A percentile compares a stretch with the other conserved stretches of the same genome.
Evolutionary conservation across 2,797 vertebrate genomes (phyloP).

Genomic region (Hydrocynus forskahlii): DNA sequence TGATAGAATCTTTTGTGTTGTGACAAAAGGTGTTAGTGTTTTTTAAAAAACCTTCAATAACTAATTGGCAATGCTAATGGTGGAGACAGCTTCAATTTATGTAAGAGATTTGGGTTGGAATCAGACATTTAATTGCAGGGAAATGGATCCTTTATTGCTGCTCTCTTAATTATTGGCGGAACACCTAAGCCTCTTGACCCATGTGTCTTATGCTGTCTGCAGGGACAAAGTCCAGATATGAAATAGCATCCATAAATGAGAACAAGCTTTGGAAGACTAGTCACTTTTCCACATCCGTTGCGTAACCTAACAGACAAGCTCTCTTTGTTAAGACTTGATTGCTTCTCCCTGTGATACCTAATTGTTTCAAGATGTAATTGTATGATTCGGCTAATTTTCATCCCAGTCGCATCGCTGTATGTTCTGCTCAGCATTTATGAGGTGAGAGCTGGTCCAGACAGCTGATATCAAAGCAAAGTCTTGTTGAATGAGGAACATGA

Average conservation of each 20-base stretch:
- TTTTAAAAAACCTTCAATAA: background rate
- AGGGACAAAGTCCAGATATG: conserved; percentile 48
- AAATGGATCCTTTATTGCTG: background rate
- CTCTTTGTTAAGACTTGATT: conserved; percentile 55
- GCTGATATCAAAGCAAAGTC: background rate
- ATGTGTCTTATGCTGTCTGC: conserved; percentile 41
- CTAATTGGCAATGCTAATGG: background rate
- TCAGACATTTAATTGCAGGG: background rate
- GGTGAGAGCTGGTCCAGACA: conserved; percentile 1
- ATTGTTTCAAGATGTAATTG: conserved; percentile 53
- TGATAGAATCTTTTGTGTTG: background rate
- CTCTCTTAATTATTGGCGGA: background rate
- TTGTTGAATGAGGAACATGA: background rate
- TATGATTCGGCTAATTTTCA: conserved; percentile 25
- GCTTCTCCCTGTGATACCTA: conserved; percentile 30
- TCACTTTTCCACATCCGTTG: conserved; percentile 56
- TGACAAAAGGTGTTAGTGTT: background rate
- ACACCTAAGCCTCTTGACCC: background rate
- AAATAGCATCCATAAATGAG: conserved; percentile 54
- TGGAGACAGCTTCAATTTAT: background rate
- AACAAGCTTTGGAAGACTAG: conserved; percentile 46
- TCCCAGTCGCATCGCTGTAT: background rate
- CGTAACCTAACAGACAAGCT: conserved; percentile 54
- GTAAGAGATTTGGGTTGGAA: background rate
- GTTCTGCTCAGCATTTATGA: background rate